Percentiles rank a stretch among this genome's conserved stretches.
Conservation (phyloP, 2,113 vertebrate species). For the Noturus placidus region DNA sequence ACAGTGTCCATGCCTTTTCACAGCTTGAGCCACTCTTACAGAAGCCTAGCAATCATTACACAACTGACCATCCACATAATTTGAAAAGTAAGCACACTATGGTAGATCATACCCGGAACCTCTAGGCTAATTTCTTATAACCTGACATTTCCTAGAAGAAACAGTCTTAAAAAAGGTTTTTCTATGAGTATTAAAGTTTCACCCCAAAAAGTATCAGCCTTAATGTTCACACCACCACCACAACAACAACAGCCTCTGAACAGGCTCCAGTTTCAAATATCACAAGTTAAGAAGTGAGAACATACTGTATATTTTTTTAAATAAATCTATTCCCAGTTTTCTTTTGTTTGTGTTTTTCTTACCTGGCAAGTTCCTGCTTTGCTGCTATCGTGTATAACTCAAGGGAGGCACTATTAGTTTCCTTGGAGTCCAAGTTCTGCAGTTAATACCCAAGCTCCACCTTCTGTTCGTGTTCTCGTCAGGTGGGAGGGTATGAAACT, state of each 20-base stretch:
- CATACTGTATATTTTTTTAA: not conserved
- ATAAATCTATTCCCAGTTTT: not conserved
- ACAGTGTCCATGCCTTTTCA: slow-evolving; percentile 3
- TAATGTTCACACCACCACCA: not conserved
- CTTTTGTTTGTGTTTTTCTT: slow-evolving; percentile 52
- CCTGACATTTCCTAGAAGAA: not conserved
- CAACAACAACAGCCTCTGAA: not conserved
- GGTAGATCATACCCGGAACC: not conserved
- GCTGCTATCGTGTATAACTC: slow-evolving; percentile 46
- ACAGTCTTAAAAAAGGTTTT: no score
- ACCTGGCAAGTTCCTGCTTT: slow-evolving; percentile 73
- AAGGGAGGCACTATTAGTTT: slow-evolving; percentile 66
- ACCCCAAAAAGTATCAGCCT: not conserved
- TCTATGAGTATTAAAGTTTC: not conserved
- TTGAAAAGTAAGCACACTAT: not conserved
- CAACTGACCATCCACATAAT: not conserved
- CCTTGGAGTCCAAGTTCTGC: slow-evolving; percentile 57
- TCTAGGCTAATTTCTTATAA: not conserved
- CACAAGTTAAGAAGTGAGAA: not conserved
- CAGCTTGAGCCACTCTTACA: not conserved
- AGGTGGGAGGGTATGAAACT: slow-evolving; percentile 27
- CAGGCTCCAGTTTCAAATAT: not conserved
- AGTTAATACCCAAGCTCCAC: slow-evolving; percentile 38
- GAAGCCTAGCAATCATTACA: not conserved
- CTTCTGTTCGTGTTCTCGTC: slow-evolving; percentile 32